Conservation (phyloP, 2,888 invertebrate species). For the Euplagia quadripunctaria region DNA sequence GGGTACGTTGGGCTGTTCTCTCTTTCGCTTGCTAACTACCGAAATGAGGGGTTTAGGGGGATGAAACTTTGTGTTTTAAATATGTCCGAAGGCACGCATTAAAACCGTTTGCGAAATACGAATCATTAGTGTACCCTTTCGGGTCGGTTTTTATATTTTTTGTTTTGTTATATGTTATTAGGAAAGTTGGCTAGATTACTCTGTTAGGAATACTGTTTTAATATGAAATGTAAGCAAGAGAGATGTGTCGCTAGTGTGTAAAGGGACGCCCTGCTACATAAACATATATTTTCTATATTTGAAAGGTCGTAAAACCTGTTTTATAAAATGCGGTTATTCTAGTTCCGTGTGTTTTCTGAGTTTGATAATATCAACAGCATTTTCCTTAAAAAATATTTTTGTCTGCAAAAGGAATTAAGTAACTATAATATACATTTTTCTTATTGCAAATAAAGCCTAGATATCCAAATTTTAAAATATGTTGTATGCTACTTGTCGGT, state of each 20-base stretch:
- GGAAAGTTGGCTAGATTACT: conserved; percentile 20
- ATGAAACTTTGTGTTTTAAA: conserved; percentile 86
- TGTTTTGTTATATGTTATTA: conserved; percentile 34
- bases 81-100: conserved; percentile 86
- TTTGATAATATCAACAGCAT: not conserved
- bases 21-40: conserved; percentile 80
- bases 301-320: not conserved
- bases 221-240: not conserved
- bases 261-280: not conserved
- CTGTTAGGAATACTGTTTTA: conserved; percentile 16
- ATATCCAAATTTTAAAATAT: too few relatives aligned
- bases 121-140: conserved; percentile 75
- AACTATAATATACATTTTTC: too few relatives aligned
- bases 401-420: not conserved
- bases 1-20: conserved; percentile 46
- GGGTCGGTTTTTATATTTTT: conserved; percentile 48
- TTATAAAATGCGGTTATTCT: not conserved
- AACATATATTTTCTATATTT: too few relatives aligned
- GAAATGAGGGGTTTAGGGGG: conserved; percentile 75
- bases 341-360: not conserved
- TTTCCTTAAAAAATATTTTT: not conserved
- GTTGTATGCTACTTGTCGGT: too few relatives aligned
- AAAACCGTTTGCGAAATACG: conserved; percentile 81
- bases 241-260: not conserved
- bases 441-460: too few relatives aligned